These are phyloP conservation scores for Hylaea fasciaria DNA, from an alignment of 2,888 invertebrate species.

Conservation along the genomic window DNA sequence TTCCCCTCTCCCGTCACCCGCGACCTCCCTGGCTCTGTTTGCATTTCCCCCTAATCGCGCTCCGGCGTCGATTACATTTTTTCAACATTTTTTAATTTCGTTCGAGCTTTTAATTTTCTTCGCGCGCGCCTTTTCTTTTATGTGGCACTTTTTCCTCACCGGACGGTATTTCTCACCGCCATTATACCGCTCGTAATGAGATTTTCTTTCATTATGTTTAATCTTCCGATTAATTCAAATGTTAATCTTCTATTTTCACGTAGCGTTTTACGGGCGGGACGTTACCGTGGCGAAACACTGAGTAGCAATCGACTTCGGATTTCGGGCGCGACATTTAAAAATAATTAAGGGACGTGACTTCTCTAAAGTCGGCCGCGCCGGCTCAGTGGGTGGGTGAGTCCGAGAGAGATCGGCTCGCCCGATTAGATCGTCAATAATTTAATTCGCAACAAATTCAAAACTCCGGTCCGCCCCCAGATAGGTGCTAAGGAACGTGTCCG, in stretches of 20 bases:
- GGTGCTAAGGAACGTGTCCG: slow-evolving; percentile 80
- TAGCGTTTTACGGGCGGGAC: slow-evolving; percentile 74
- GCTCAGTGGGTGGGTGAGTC: slow-evolving; percentile 49
- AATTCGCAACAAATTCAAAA: slow-evolving; percentile 84
- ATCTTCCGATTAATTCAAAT: slow-evolving; percentile 85
- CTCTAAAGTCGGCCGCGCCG: slow-evolving; percentile 43
- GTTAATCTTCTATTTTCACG: slow-evolving; percentile 81
- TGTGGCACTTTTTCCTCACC: slow-evolving; percentile 67
- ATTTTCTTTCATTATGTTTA: slow-evolving; percentile 86
- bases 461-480: slow-evolving; percentile 77
- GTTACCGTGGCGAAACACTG: slow-evolving; percentile 70
- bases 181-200: slow-evolving; percentile 83
- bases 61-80: slow-evolving; percentile 83
- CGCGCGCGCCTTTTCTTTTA: slow-evolving; percentile 79
- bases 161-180: slow-evolving; percentile 75
- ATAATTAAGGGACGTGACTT: slow-evolving; percentile 81
- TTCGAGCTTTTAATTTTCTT: slow-evolving; percentile 83
- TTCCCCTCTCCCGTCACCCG: slow-evolving; percentile 46
- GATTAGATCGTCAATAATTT: slow-evolving; percentile 84
- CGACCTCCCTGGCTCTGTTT: slow-evolving; percentile 60
- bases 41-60: slow-evolving; percentile 75
- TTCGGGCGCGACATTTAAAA: slow-evolving; percentile 71
- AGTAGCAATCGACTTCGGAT: slow-evolving; percentile 65
- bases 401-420: slow-evolving; percentile 63
- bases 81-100: slow-evolving; percentile 83